A percentile compares a stretch with the other conserved stretches of the same genome.
phyloP scores from a whole-genome alignment of 2,113 vertebrate genomes.

The Rafetus swinhoei region DNA sequence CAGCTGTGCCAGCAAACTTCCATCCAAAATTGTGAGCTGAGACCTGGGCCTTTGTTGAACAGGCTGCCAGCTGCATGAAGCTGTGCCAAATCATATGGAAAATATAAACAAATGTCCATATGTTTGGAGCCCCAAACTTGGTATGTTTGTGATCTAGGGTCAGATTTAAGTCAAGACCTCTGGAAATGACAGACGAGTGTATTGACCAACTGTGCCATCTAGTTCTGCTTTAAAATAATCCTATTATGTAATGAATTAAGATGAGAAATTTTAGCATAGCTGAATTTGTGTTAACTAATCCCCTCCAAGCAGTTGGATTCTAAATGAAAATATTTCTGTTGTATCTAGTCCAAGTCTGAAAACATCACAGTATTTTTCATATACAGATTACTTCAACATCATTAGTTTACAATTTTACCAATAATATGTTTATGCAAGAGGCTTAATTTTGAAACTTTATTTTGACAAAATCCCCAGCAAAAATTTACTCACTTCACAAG shows the following conservation, averaged over 20 bases:
- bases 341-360: slow-evolving; percentile 32
- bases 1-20: slow-evolving; percentile 67
- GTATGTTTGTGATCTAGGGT: not conserved
- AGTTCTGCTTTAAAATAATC: slow-evolving; percentile 54
- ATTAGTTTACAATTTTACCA: not conserved
- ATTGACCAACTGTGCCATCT: slow-evolving; percentile 44
- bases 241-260: slow-evolving; percentile 56
- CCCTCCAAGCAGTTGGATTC: slow-evolving; percentile 22
- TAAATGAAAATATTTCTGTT: slow-evolving; percentile 53
- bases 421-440: not conserved
- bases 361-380: not conserved
- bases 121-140: slow-evolving; percentile 18
- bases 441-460: not conserved
- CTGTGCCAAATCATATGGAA: slow-evolving; percentile 36
- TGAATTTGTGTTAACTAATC: slow-evolving; percentile 48
- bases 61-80: slow-evolving; percentile 35
- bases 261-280: slow-evolving; percentile 18
- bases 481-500: slow-evolving; percentile 13
- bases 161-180: slow-evolving; percentile 44
- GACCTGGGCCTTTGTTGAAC: slow-evolving; percentile 50
- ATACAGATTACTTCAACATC: slow-evolving; percentile 10
- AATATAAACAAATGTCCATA: slow-evolving; percentile 52
- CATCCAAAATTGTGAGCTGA: slow-evolving; percentile 60
- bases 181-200: not conserved
- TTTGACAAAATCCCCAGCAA: not conserved